Conservation (phyloP, 2,797 vertebrate species). For the Lophius americanus region DNA sequence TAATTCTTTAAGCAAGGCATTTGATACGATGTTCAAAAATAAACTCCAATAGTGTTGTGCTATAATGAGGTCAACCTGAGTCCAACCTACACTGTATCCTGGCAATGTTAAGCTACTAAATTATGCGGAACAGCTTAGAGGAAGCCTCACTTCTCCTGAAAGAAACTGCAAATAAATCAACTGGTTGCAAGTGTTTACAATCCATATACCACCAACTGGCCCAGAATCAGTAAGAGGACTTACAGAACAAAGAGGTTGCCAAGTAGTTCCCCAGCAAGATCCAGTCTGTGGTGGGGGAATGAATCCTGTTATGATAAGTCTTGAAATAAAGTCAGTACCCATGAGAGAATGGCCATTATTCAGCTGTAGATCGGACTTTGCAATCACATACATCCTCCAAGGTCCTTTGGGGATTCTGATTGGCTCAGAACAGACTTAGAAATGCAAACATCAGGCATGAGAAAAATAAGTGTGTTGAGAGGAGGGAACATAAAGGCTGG, state of each 20-base stretch:
- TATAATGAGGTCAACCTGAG: conserved; percentile 55
- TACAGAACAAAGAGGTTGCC: conserved; percentile 61
- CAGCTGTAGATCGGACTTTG: conserved; percentile 46
- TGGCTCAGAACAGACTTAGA: conserved; percentile 40
- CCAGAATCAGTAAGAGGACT: conserved; percentile 39
- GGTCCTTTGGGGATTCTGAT: conserved; percentile 58
- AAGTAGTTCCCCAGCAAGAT: conserved; percentile 66
- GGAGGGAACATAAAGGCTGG: conserved; percentile 54
- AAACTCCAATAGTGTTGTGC: conserved; percentile 55
- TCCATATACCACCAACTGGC: conserved; percentile 26
- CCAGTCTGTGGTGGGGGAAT: conserved; percentile 57
- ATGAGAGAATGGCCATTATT: conserved; percentile 68
- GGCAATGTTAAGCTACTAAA: conserved; percentile 53
- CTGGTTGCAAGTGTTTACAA: conserved; percentile 34
- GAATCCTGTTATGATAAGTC: conserved; percentile 74
- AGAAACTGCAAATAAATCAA: conserved; percentile 34
- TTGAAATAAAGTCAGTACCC: conserved; percentile 58
- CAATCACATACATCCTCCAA: conserved; percentile 58
- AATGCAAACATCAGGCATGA: conserved; percentile 30
- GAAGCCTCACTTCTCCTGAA: conserved; percentile 33
- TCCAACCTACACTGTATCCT: conserved; percentile 48
- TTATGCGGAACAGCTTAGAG: conserved; percentile 50
- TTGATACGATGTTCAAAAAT: conserved; percentile 67
- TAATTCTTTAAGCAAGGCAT: conserved; percentile 52
- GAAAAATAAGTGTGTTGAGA: conserved; percentile 32